These are phyloP conservation scores for Papilio dardanus DNA, from an alignment of 1,140 invertebrate species.

Conservation along the genomic window DNA sequence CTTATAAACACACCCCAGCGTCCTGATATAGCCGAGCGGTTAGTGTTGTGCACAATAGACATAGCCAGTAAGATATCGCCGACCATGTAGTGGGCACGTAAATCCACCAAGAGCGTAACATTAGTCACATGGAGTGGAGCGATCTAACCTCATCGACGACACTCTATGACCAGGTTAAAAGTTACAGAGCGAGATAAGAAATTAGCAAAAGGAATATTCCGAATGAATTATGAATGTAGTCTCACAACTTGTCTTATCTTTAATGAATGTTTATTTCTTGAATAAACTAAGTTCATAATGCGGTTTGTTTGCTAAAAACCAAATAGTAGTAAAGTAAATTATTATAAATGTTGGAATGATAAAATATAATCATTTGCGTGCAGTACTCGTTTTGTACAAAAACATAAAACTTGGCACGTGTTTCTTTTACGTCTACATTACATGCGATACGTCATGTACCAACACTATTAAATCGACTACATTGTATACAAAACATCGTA, in stretches of 20 bases:
- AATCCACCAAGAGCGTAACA: constrained; percentile 10
- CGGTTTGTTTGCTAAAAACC: constrained; percentile 20
- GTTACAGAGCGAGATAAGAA: constrained; percentile 26
- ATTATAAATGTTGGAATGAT: neutral
- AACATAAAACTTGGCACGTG: neutral
- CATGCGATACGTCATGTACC: too few species aligned
- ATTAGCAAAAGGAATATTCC: constrained; percentile 37
- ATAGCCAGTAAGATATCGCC: constrained; percentile 7
- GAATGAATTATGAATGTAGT: constrained; percentile 25
- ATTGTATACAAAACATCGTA: too few species aligned
- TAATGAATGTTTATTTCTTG: constrained; percentile 30
- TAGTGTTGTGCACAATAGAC: constrained; percentile 40
- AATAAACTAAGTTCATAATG: constrained; percentile 12
- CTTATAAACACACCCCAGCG: constrained; percentile 62
- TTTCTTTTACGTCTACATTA: neutral
- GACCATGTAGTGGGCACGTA: constrained; percentile 15
- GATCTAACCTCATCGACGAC: constrained; percentile 27
- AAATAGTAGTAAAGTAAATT: neutral
- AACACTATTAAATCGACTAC: too few species aligned
- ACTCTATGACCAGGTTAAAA: constrained; percentile 34
- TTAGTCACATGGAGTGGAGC: neutral
- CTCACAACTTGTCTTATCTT: constrained; percentile 28
- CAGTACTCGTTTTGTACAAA: neutral
- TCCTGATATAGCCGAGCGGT: constrained; percentile 47
- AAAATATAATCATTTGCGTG: neutral